phyloP scores from a whole-genome alignment of 2,888 invertebrate genomes.

The Parnassius glacialis region DNA sequence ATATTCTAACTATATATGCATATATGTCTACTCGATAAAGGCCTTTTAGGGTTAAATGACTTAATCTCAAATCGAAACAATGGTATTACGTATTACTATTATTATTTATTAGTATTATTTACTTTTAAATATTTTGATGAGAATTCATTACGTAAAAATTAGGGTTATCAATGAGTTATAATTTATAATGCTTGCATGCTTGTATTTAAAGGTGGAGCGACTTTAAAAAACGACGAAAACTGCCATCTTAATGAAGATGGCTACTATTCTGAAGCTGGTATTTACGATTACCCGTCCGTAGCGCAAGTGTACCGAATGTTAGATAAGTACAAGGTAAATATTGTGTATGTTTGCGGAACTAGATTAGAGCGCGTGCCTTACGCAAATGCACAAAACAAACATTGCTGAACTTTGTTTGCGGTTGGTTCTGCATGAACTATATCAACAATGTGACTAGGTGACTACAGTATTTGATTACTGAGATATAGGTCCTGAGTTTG shows the following conservation, averaged over 20 bases:
- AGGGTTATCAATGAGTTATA: background rate
- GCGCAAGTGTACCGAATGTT: conserved; percentile 87
- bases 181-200: background rate
- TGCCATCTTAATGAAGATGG: conserved; percentile 86
- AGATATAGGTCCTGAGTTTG: no score
- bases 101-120: no score
- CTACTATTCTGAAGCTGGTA: conserved; percentile 82
- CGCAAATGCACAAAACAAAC: conserved; percentile 29
- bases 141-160: no score
- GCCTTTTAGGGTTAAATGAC: no score
- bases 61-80: no score
- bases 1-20: no score
- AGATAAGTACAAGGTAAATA: conserved; percentile 82
- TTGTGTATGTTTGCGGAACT: conserved; percentile 28
- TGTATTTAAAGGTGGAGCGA: conserved; percentile 79
- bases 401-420: conserved; percentile 11
- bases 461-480: no score
- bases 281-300: conserved; percentile 92
- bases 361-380: conserved; percentile 22
- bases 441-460: no score
- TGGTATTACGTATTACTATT: no score
- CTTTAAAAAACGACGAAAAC: conserved; percentile 83
- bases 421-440: background rate
- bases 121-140: no score
- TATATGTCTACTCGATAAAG: no score